Evolutionary conservation across 2,888 invertebrate species (phyloP), one percentile per base, ranked within the genome.

Genomic region (Geotrupes spiniger): DNA sequence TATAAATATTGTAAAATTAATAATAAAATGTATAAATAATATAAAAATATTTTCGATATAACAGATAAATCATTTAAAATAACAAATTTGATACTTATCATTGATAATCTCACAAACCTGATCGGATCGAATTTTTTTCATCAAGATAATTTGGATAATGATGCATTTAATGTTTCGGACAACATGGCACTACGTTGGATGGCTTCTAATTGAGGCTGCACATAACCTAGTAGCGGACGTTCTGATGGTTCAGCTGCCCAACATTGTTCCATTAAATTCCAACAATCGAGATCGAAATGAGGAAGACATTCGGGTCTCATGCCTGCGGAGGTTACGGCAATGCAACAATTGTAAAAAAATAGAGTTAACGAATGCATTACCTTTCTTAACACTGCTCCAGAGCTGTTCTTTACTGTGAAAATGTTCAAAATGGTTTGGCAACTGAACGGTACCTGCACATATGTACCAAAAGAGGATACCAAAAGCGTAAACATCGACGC

Each of bases 381-480:
- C 92, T 84, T 83, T 83, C 63, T 83, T 83, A 0, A 92, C 92
- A 67, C 83, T 86, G 47, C 77, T 87, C 91, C 91, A 92, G 0
- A 92, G 74, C 63, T 90, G 89, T 66, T 92, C 92, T 64, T 92
- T 92, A 61, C 86, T 91, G 62, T 84, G 84, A 68, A 89, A 92
- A 56, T 84, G 82, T 66, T 92, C 91, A 68, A 91, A 92, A 3
- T 84, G 83, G 36, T 80, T 79, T 0, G 92, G 92, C 48, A 92
- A 76, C 56, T 80, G 80, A 0, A 90, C 85, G 64, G 86, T 84
- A 0, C 91, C 91, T 0, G 92, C 87, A 69, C 92, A 92, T 44
- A 92, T 80, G 62, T 92, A 92, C 92, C 92, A 92, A 72, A 92
- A 91, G 29, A 92, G 74, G 50, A 93, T 87, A 3, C 92, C 92